A percentile compares a stretch with the other conserved stretches of the same genome.
These are phyloP conservation scores for Aspidiotus destructor DNA, from an alignment of 2,888 invertebrate genomes.

Conservation along the genomic window DNA sequence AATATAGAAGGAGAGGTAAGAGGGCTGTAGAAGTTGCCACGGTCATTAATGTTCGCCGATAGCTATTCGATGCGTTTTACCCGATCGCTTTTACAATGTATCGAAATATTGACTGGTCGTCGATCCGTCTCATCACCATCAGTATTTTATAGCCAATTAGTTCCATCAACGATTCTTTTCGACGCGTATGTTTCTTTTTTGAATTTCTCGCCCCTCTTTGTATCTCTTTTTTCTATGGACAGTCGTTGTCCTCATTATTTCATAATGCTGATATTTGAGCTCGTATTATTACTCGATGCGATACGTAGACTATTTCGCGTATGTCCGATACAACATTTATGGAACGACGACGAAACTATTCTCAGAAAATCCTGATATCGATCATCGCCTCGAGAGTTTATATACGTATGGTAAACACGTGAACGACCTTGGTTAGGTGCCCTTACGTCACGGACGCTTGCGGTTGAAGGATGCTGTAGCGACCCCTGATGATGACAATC, in stretches of 20 bases:
- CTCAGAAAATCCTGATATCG: not conserved
- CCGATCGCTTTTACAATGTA: constrained; percentile 28
- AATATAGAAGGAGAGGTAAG: not conserved
- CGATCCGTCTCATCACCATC: constrained; percentile 25
- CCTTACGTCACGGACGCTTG: constrained; percentile 20
- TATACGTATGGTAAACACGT: not conserved
- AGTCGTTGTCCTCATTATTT: not conserved
- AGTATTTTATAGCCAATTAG: constrained; percentile 25
- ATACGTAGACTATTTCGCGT: too few species aligned
- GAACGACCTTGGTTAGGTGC: constrained; percentile 28
- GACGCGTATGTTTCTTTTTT: not conserved
- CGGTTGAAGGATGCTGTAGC: constrained; percentile 14
- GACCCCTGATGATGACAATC: not conserved
- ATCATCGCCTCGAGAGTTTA: too few species aligned
- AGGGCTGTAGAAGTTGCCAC: constrained; percentile 16
- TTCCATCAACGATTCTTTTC: constrained; percentile 26
- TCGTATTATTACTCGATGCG: too few species aligned
- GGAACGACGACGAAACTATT: not conserved
- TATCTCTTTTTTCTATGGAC: not conserved
- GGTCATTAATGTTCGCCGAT: constrained; percentile 16
- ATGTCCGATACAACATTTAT: not conserved
- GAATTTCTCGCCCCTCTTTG: not conserved
- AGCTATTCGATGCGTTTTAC: constrained; percentile 29
- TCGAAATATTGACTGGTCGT: constrained; percentile 20
- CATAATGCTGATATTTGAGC: too few species aligned